Base-by-base conservation (phyloP, 2,797 vertebrate genomes). In the Sebastes minor region DNA sequence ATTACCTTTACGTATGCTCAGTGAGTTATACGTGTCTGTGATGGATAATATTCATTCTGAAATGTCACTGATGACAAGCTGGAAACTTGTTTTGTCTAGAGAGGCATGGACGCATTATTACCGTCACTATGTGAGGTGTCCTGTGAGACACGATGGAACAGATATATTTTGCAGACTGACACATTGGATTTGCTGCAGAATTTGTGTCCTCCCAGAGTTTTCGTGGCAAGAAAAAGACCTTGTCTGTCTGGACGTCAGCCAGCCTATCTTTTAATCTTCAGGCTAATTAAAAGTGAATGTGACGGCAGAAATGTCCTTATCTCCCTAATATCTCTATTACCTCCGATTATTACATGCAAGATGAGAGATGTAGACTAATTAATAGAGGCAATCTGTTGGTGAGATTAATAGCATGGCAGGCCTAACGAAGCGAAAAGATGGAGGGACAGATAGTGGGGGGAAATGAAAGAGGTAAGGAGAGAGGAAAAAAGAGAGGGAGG, bases 301-400 rank as follows among this genome's bases (percentile, higher is more conserved):
- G 76, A 84, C 71, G 80, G 76, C 82, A 76, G 80, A 87, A 90
- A 89, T 86, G 83, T 85, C 76, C 86, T 68, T 89, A 90, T 94
- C 90, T 74, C 56, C 67, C 69, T 89, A 90, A 93, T 93, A 93
- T 93, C 90, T 90, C 82, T 65, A 90, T 92, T 92, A 91, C 83
- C 78, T 82, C 83, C 83, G 86, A 92, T 90, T 90, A 94, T 94
- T 87, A 89, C 85, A 92, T 82, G 86, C 79, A 92, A 83, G 83
- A 93, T 90, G 83, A 91, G 84, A 89, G 80, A 90, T 81, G 84
- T 65, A 60, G 88, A 77, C 85, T 93, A 94, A 95, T 94, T 94
- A 95, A 94, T 88, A 89, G 87, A 88, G 71, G 83, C 89, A 91
- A 92, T 93, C 90, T 92, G 91, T 90, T 88, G 81, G 84, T 66